Conservation (phyloP, 1,140 invertebrate species). For the Geopemphigus sp. region DNA sequence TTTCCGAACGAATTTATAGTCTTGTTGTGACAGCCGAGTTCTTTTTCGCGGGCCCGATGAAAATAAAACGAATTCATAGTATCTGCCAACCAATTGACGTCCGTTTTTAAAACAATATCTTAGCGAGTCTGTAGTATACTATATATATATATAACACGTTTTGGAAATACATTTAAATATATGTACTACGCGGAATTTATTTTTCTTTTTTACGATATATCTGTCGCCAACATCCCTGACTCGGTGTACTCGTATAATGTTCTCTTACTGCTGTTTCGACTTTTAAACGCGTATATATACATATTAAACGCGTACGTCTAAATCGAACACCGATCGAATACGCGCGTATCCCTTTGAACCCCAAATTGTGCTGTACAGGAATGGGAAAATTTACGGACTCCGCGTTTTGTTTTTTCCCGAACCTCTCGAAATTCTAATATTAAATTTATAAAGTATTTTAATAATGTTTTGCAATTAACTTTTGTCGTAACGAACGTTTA, state of each 20-base stretch:
- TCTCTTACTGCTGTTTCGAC: not conserved
- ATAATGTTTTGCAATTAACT: too few relatives aligned
- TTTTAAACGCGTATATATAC: not conserved
- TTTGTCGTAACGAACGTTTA: too few relatives aligned
- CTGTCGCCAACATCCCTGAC: not conserved
- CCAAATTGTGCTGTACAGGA: too few relatives aligned
- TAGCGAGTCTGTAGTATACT: too few relatives aligned
- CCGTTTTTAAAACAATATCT: not conserved
- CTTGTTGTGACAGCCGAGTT: not conserved
- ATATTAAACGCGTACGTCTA: not conserved
- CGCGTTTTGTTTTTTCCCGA: too few relatives aligned
- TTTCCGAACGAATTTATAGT: not conserved
- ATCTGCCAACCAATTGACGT: constrained; percentile 9
- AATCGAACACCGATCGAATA: not conserved
- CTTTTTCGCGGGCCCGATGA: not conserved
- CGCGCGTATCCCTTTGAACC: not conserved
- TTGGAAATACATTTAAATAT: not conserved
- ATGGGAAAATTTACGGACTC: too few relatives aligned
- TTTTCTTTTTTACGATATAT: not conserved
- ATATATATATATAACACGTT: not conserved
- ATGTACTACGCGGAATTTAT: not conserved
- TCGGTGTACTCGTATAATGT: not conserved
- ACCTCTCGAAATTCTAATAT: too few relatives aligned
- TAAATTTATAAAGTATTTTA: too few relatives aligned
- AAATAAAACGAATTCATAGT: not conserved